Evolutionary conservation across 2,888 invertebrate genomes (phyloP).

Genomic region (Gastrophysa polygoni): DNA sequence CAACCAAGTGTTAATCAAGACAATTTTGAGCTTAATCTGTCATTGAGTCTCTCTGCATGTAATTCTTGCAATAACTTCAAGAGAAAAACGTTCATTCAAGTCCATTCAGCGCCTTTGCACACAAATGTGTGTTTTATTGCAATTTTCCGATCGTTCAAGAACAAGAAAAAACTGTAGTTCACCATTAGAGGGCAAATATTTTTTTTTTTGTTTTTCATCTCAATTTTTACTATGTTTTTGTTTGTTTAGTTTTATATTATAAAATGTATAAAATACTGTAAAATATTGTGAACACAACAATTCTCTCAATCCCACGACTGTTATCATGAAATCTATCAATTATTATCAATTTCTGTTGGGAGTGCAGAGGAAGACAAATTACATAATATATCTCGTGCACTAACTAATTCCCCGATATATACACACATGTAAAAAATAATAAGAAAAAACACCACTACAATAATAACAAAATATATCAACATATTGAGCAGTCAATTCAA

Average conservation of each 20-base stretch:
- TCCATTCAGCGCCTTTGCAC: background rate
- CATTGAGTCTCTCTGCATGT: too few species aligned
- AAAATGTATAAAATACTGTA: conserved; percentile 60
- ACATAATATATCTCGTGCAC: conserved; percentile 36
- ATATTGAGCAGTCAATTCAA: conserved; percentile 40
- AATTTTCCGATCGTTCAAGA: conserved; percentile 17
- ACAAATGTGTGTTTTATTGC: background rate
- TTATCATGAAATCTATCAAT: conserved; percentile 11
- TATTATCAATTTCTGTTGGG: conserved; percentile 14
- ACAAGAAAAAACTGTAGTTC: conserved; percentile 21
- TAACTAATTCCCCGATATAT: conserved; percentile 28
- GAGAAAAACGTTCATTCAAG: too few species aligned
- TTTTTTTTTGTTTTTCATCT: conserved; percentile 42
- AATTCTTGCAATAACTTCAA: too few species aligned
- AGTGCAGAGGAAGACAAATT: conserved; percentile 42
- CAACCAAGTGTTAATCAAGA: too few species aligned
- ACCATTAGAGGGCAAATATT: conserved; percentile 31
- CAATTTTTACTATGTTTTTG: conserved; percentile 49
- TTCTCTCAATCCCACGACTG: conserved; percentile 57
- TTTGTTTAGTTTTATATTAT: conserved; percentile 50
- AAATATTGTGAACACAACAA: conserved; percentile 60
- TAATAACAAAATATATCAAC: conserved; percentile 32
- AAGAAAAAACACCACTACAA: conserved; percentile 31
- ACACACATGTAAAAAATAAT: conserved; percentile 29
- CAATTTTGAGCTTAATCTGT: too few species aligned